Conservation (phyloP, 2,113 vertebrate species). For the Apodemus sylvaticus region DNA sequence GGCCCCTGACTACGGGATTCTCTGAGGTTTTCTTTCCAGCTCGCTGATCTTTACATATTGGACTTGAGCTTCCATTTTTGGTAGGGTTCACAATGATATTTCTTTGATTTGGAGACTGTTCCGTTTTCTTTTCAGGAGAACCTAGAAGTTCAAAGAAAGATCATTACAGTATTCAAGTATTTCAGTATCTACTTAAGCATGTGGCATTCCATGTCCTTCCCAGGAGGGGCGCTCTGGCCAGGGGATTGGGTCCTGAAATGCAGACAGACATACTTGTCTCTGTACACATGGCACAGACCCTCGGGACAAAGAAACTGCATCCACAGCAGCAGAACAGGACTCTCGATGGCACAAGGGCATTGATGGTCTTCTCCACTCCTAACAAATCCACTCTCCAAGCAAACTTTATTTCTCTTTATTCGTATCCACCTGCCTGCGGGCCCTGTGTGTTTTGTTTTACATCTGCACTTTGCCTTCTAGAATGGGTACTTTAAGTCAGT, state of each 20-base stretch:
- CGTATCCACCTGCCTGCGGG: neutral
- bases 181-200: neutral
- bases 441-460: neutral
- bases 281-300: neutral
- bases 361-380: neutral
- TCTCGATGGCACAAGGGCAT: neutral
- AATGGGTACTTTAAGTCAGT: neutral
- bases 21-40: slow-evolving; percentile 80
- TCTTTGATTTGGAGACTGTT: slow-evolving; percentile 73
- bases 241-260: neutral
- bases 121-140: slow-evolving; percentile 81
- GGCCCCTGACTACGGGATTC: slow-evolving; percentile 55
- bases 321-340: neutral
- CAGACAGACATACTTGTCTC: neutral
- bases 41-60: slow-evolving; percentile 84
- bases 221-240: neutral
- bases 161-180: slow-evolving; percentile 65
- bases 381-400: neutral
- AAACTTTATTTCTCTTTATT: neutral
- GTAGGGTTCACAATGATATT: slow-evolving; percentile 48
- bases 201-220: neutral
- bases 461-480: neutral
- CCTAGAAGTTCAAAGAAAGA: slow-evolving; percentile 85
- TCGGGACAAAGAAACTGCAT: neutral
- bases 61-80: slow-evolving; percentile 79